These are phyloP conservation scores for Enhydra lutris DNA, from an alignment of 2,113 vertebrate species.

Conservation along the genomic window DNA sequence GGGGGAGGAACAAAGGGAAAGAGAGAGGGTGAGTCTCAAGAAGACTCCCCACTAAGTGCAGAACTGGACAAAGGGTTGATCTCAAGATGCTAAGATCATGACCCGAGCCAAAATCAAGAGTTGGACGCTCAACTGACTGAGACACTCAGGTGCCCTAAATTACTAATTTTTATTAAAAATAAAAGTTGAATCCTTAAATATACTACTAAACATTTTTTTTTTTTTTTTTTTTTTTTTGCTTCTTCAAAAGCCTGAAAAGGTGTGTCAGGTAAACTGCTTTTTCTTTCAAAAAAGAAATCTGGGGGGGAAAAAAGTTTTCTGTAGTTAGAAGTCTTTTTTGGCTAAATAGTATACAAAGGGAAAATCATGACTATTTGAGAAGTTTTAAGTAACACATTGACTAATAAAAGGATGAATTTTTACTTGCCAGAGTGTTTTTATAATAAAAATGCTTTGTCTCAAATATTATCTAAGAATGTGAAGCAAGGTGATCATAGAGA, in stretches of 20 bases:
- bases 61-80: background rate
- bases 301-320: background rate
- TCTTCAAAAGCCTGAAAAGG: background rate
- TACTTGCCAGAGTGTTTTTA: background rate
- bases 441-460: background rate
- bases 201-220: no score
- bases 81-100: background rate
- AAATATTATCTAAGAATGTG: background rate
- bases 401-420: background rate
- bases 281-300: background rate
- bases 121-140: background rate
- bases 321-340: background rate
- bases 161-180: background rate
- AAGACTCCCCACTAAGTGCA: background rate
- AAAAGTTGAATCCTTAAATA: background rate
- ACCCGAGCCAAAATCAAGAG: background rate
- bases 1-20: background rate
- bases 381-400: background rate
- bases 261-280: background rate
- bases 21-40: background rate
- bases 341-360: background rate
- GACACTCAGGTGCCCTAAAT: background rate
- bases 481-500: background rate
- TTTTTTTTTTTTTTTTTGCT: background rate
- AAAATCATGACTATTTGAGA: background rate